Percentiles rank a stretch among this genome's conserved stretches.
Conservation (phyloP, 1,140 invertebrate species). For the Zaprionus camerounensis region DNA sequence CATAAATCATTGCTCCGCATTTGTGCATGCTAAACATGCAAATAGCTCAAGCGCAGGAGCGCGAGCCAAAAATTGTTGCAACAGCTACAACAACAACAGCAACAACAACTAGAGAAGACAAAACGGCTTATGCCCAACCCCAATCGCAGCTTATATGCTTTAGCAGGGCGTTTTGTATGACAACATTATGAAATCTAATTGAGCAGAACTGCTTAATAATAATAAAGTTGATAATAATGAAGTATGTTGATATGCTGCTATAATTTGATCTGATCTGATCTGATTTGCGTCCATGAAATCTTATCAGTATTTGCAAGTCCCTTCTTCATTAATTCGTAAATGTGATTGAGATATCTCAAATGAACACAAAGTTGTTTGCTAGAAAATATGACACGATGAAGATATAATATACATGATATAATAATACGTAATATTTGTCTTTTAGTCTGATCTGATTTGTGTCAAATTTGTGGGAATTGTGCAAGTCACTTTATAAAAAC, state of each 20-base stretch:
- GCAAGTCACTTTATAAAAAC: background rate
- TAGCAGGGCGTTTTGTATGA: background rate
- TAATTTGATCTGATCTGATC: background rate
- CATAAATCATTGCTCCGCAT: slow-evolving; percentile 38
- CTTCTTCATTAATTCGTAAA: background rate
- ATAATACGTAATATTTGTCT: background rate
- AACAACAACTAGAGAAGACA: background rate
- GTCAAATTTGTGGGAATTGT: background rate
- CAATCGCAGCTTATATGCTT: background rate
- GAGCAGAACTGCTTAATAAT: background rate
- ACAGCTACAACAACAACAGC: background rate
- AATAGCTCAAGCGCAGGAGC: slow-evolving; percentile 17
- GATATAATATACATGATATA: too few species aligned
- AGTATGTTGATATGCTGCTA: background rate
- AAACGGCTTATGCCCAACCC: background rate
- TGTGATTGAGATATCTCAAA: background rate
- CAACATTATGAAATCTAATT: background rate
- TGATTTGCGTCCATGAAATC: background rate
- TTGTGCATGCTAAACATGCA: slow-evolving; percentile 25
- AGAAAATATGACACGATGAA: background rate
- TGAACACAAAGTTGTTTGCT: background rate
- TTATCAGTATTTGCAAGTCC: background rate
- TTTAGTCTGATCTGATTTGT: background rate
- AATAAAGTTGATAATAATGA: background rate
- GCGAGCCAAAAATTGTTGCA: slow-evolving; percentile 39